A percentile compares a stretch with the other conserved stretches of the same genome.
phyloP scores from a whole-genome alignment of 2,888 invertebrate genomes.

The Dasysyrphus albostriatus region DNA sequence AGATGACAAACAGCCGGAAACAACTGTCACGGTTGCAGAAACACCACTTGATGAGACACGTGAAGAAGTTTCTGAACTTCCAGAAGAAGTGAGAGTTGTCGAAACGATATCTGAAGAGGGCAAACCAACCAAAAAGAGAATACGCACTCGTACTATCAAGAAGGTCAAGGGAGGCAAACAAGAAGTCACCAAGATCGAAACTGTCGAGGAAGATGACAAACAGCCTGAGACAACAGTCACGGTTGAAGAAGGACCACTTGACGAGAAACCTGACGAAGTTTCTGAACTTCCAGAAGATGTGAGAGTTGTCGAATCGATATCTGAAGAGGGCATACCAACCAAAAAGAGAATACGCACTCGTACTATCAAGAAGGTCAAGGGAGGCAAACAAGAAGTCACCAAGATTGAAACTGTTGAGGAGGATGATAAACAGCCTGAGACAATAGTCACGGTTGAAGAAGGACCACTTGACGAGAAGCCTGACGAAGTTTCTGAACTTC shows the following conservation, averaged over 20 bases:
- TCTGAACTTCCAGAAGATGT: constrained; percentile 81
- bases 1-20: constrained; percentile 81
- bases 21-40: constrained; percentile 78
- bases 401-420: constrained; percentile 80
- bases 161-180: constrained; percentile 78
- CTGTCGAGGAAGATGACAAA: constrained; percentile 82
- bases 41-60: constrained; percentile 60
- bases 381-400: constrained; percentile 81
- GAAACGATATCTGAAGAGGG: constrained; percentile 71
- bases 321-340: constrained; percentile 79
- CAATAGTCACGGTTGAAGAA: constrained; percentile 76
- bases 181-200: constrained; percentile 82
- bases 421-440: constrained; percentile 82
- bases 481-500: constrained; percentile 60
- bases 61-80: constrained; percentile 74
- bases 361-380: constrained; percentile 75
- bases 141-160: constrained; percentile 81
- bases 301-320: constrained; percentile 79
- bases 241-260: constrained; percentile 77
- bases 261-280: constrained; percentile 74
- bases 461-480: constrained; percentile 71
- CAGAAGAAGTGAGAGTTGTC: constrained; percentile 74
- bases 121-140: constrained; percentile 79
- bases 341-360: constrained; percentile 50
- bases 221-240: constrained; percentile 80